phyloP scores from a whole-genome alignment of 2,888 invertebrate genomes.

The Phalangium opilio region DNA sequence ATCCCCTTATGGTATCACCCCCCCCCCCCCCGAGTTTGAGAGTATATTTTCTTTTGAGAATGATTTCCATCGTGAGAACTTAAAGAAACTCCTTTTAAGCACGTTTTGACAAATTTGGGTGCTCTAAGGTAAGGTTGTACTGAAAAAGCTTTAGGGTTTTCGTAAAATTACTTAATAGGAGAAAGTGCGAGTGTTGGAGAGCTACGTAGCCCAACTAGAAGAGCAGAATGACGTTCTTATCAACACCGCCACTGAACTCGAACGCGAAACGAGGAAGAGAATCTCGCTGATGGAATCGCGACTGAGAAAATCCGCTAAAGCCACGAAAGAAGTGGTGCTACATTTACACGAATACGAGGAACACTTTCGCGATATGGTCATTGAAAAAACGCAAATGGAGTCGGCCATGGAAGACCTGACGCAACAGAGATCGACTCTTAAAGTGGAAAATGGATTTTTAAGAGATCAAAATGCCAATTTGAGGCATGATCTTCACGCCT shows the following conservation, averaged over 20 bases:
- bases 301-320: slow-evolving; percentile 16
- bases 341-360: no score
- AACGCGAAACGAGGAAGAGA: slow-evolving; percentile 16
- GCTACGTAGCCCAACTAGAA: slow-evolving; percentile 12
- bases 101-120: no score
- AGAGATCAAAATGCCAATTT: slow-evolving; percentile 18
- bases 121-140: no score
- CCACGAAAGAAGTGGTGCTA: slow-evolving; percentile 12
- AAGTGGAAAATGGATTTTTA: slow-evolving; percentile 17
- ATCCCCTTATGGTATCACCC: no score
- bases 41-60: no score
- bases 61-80: no score
- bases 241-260: slow-evolving; percentile 15
- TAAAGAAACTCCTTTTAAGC: no score
- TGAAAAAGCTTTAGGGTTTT: no score
- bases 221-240: slow-evolving; percentile 20
- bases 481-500: slow-evolving; percentile 17
- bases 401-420: not conserved
- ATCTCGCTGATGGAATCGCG: slow-evolving; percentile 17
- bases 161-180: slow-evolving; percentile 12
- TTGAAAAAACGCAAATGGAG: no score
- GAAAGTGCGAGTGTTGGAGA: slow-evolving; percentile 13
- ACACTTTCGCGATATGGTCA: no score
- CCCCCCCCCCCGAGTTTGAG: no score
- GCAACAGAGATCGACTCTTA: slow-evolving; percentile 11